A percentile compares a stretch with the other conserved stretches of the same genome.
These are phyloP conservation scores for Mobula birostris DNA, from an alignment of 2,113 vertebrate species.

Conservation along the genomic window DNA sequence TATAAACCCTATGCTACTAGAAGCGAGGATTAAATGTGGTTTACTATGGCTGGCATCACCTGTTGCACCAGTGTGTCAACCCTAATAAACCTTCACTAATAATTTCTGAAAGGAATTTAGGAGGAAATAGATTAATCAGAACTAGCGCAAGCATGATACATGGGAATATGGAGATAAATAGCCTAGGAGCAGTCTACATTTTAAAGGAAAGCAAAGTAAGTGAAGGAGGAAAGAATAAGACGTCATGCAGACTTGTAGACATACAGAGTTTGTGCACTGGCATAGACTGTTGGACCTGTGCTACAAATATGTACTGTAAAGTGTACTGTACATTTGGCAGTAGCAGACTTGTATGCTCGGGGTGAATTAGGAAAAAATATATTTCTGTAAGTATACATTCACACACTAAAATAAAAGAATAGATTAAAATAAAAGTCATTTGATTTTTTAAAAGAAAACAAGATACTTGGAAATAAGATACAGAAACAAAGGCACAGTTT, in stretches of 20 bases:
- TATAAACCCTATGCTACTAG: too few relatives aligned
- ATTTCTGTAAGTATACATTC: background rate
- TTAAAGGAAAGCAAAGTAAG: background rate
- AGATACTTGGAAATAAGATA: too few relatives aligned
- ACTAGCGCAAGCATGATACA: background rate
- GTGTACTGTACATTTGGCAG: background rate
- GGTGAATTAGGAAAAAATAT: background rate
- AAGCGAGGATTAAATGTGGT: too few relatives aligned
- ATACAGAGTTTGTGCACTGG: background rate
- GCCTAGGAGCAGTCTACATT: too few relatives aligned
- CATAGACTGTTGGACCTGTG: background rate
- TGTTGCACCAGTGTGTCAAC: too few relatives aligned
- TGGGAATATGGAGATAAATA: background rate
- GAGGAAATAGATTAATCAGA: background rate
- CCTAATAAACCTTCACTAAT: background rate
- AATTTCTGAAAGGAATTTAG: background rate
- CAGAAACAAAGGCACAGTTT: too few relatives aligned
- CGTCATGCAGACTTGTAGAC: background rate
- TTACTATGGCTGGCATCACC: too few relatives aligned
- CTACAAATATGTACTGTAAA: background rate
- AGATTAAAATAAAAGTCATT: too few relatives aligned
- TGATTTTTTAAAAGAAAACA: too few relatives aligned
- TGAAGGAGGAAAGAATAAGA: background rate
- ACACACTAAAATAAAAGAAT: background rate
- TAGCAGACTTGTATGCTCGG: background rate